Conservation (phyloP, 2,113 vertebrate genomes). For the Prionailurus bengalensis region DNA sequence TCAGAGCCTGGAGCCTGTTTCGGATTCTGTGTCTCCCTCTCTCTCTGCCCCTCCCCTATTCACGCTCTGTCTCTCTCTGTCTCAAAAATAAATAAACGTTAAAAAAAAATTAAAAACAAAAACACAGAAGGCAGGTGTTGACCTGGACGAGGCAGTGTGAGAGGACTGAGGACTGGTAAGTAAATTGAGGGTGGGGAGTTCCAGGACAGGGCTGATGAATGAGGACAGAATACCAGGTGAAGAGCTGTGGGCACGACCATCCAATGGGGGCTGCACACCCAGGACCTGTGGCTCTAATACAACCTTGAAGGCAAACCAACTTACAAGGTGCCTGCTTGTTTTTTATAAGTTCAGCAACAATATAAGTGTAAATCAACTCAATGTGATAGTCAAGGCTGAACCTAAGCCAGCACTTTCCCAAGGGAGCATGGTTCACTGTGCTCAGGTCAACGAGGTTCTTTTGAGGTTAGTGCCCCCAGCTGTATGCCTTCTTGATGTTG, state of each 20-base stretch:
- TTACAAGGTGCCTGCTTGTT: background rate
- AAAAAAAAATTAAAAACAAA: background rate
- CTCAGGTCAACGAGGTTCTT: background rate
- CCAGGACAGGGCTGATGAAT: rapidly evolving
- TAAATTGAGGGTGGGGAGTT: background rate
- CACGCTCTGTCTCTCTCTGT: background rate
- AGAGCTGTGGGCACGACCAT: background rate
- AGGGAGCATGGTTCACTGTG: rapidly evolving
- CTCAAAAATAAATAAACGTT: background rate
- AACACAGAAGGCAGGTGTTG: background rate
- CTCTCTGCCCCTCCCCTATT: background rate
- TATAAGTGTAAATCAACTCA: background rate
- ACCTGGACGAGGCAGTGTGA: too few relatives aligned
- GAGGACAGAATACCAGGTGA: background rate
- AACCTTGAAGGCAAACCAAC: background rate
- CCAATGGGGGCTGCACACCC: rapidly evolving
- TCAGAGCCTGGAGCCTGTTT: background rate
- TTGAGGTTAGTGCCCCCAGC: background rate
- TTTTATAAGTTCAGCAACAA: background rate
- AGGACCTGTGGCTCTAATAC: background rate
- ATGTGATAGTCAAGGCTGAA: rapidly evolving
- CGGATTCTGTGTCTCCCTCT: background rate
- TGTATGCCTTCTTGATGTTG: background rate
- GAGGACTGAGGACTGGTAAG: background rate
- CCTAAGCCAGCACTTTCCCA: background rate